phyloP scores from a whole-genome alignment of 2,888 invertebrate species.

The Tenthredo distinguenda region DNA sequence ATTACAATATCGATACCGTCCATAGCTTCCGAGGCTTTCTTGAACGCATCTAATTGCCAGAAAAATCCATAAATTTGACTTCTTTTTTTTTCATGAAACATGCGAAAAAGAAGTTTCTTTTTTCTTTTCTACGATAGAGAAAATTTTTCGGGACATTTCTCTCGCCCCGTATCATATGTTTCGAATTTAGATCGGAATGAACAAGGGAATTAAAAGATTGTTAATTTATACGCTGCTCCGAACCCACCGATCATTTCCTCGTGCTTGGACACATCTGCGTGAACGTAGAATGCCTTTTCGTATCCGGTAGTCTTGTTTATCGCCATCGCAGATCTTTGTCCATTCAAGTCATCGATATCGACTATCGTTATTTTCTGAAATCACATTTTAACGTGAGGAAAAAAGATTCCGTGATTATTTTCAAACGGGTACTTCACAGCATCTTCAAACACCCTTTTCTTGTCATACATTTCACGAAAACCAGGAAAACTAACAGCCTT shows the following conservation, averaged over 20 bases:
- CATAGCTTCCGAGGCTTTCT: conserved; percentile 84
- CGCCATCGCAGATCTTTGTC: conserved; percentile 61
- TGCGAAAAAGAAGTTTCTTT: neutral
- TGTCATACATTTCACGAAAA: too few species aligned
- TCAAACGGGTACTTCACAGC: too few species aligned
- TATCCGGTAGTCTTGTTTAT: conserved; percentile 68
- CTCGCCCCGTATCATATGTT: too few species aligned
- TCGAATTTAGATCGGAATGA: neutral
- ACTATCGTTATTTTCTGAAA: conserved; percentile 69
- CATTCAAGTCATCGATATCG: conserved; percentile 66
- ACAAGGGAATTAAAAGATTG: neutral
- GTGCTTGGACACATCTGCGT: conserved; percentile 68
- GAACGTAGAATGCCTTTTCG: conserved; percentile 67
- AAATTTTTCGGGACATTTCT: too few species aligned
- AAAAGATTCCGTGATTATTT: too few species aligned
- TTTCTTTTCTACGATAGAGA: too few species aligned
- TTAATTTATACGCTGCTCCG: neutral
- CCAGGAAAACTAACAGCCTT: too few species aligned
- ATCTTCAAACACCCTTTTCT: too few species aligned
- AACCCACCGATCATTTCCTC: conserved; percentile 65
- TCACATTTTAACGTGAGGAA: neutral
- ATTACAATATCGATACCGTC: conserved; percentile 88
- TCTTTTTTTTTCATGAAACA: neutral
- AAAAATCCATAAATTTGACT: conserved; percentile 57
- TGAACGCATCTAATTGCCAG: conserved; percentile 82